Percentiles rank a stretch among this genome's conserved stretches.
phyloP scores from a whole-genome alignment of 2,888 invertebrate genomes.

The Dicyrtoma fusca region DNA sequence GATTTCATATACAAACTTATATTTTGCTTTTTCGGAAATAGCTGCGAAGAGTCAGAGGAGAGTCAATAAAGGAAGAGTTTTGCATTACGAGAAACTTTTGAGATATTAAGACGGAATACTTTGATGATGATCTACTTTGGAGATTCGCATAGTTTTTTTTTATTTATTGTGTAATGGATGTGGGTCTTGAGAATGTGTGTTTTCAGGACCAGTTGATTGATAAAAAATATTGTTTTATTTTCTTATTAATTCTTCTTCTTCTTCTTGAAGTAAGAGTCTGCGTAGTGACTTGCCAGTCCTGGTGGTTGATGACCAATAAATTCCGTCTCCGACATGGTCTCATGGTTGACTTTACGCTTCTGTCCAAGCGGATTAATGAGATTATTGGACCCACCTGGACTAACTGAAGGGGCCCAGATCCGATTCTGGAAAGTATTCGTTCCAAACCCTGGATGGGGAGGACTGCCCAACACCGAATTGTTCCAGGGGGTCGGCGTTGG shows the following conservation, averaged over 20 bases:
- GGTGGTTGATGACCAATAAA: slow-evolving; percentile 60
- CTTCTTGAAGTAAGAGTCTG: slow-evolving; percentile 62
- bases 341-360: slow-evolving; percentile 60
- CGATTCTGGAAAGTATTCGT: slow-evolving; percentile 52
- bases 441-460: slow-evolving; percentile 49
- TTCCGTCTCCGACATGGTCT: slow-evolving; percentile 63
- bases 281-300: slow-evolving; percentile 64
- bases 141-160: background rate
- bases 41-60: no score
- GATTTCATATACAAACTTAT: no score
- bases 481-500: slow-evolving; percentile 55
- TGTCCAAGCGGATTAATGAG: slow-evolving; percentile 59
- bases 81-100: background rate
- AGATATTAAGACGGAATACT: slow-evolving; percentile 24
- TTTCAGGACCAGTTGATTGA: slow-evolving; percentile 5
- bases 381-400: slow-evolving; percentile 51
- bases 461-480: slow-evolving; percentile 57
- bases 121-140: slow-evolving; percentile 13
- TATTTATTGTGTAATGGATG: background rate
- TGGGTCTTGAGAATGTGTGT: background rate
- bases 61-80: no score
- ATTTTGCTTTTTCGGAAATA: no score
- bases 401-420: slow-evolving; percentile 56
- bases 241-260: slow-evolving; percentile 59
- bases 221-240: background rate